Evolutionary conservation across 1,140 invertebrate genomes (phyloP), one percentile per base, ranked within the genome.

Genomic region (Habropoda laboriosa): DNA sequence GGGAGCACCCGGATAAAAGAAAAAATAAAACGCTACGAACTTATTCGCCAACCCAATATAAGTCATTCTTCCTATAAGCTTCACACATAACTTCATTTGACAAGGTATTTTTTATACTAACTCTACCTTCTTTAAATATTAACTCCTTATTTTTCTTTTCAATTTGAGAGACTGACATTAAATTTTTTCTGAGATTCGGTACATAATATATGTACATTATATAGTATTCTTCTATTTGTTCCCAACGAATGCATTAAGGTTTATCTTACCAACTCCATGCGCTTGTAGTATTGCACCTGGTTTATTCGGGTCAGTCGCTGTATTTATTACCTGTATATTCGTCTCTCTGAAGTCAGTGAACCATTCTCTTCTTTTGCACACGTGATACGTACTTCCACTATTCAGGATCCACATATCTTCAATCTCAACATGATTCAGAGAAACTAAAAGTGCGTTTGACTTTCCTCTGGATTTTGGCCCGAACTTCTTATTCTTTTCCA

Each of bases 161-260:
- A 3, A 80, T 75, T 32, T 60, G 53, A 4, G 79, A 51, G 5
- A 80, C 38, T 0, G 64, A 74, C 32, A 80, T 49, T 40, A 74
- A 47, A 38, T 80, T 76, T 2, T 45, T 75, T 18, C 64, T 45
- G 5, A 68, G 2, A 3, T 67, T 42, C 16, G 72, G 57, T 5
- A 68, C 55, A n/a, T 45, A 75, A 27, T 80, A 75, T n/a, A n/a
- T n/a, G n/a, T 1, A 74, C 42, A 27, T 80, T 45, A 16, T 47
- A 8, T 8, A 80, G 30, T 3, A 38, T 3, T n/a, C 7, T 51
- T 66, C 24, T 6, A 27, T 13, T 8, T 2, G 32, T 51, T 35
- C 1, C 30, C 45, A 3, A 74, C 60, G 3, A 0, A 53, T 0
- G 40, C 70, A 10, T 53, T 72, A 12, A 80, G 5, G 8, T 13